Conservation (phyloP, 1,140 invertebrate species). For the Caenorhabditis briggsae region DNA sequence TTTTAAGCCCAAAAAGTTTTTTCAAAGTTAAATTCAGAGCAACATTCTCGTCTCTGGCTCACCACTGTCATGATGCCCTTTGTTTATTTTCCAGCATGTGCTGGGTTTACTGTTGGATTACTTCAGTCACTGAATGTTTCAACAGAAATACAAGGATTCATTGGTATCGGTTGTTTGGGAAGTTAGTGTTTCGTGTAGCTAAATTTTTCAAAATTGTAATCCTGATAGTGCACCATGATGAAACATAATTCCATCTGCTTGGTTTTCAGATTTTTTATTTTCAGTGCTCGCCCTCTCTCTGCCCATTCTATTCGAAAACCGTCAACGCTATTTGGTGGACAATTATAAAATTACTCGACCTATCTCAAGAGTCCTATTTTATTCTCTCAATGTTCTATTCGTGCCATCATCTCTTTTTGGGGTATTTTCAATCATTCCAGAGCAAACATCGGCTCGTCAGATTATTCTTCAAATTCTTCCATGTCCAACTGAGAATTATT, state of each 20-base stretch:
- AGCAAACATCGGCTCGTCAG: background rate
- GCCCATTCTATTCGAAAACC: constrained; percentile 8
- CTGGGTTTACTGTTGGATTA: constrained; percentile 37
- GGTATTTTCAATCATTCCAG: background rate
- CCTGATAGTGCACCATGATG: no score
- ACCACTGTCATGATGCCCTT: background rate
- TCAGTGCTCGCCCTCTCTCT: constrained; percentile 16
- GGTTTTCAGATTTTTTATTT: background rate
- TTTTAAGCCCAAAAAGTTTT: background rate
- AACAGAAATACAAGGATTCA: constrained; percentile 3
- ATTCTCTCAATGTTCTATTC: constrained; percentile 2
- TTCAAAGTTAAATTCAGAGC: background rate
- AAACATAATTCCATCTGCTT: no score
- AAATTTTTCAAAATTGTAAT: no score
- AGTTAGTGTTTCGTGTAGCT: background rate
- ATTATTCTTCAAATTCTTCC: background rate
- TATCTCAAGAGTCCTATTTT: background rate
- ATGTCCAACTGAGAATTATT: constrained; percentile 15
- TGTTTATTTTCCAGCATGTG: constrained; percentile 28
- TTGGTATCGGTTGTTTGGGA: constrained; percentile 22
- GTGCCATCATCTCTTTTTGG: background rate
- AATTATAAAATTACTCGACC: constrained; percentile 8
- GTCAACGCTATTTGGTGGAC: background rate
- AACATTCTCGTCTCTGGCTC: background rate
- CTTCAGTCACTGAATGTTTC: background rate